Evolutionary conservation across 2,888 invertebrate species (phyloP).

Genomic region (Drosophila setosimentum): DNA sequence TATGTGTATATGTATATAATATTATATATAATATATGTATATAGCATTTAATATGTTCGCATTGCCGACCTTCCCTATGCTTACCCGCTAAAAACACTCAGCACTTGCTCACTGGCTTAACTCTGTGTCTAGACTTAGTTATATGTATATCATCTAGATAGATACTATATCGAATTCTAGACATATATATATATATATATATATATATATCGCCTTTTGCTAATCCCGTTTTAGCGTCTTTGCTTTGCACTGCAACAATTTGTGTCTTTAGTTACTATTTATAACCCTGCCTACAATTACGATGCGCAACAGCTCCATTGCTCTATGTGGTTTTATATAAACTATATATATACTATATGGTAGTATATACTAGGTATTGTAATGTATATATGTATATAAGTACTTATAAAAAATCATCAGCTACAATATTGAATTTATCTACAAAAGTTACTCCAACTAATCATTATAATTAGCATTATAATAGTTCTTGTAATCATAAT

Average conservation of each 20-base stretch:
- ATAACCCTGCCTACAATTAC: conserved; percentile 68
- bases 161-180: background rate
- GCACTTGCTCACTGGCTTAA: conserved; percentile 29
- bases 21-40: conserved; percentile 56
- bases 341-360: conserved; percentile 36
- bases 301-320: conserved; percentile 49
- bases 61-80: conserved; percentile 44
- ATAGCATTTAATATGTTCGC: conserved; percentile 74
- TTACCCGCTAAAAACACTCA: conserved; percentile 46
- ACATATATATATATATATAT: background rate
- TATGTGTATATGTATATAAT: conserved; percentile 62
- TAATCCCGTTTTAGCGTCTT: conserved; percentile 19
- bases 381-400: conserved; percentile 35
- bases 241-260: conserved; percentile 78
- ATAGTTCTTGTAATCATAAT: conserved; percentile 26
- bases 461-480: conserved; percentile 27
- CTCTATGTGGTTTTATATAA: conserved; percentile 45
- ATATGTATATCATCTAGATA: conserved; percentile 22
- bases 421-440: conserved; percentile 76
- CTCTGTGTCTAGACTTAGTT: conserved; percentile 31
- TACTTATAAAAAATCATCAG: conserved; percentile 75
- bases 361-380: conserved; percentile 36
- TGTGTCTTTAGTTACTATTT: conserved; percentile 76
- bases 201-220: conserved; percentile 10
- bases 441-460: conserved; percentile 65